phyloP scores from a whole-genome alignment of 1,140 invertebrate species.

The Pseudomyrmex concolor region DNA sequence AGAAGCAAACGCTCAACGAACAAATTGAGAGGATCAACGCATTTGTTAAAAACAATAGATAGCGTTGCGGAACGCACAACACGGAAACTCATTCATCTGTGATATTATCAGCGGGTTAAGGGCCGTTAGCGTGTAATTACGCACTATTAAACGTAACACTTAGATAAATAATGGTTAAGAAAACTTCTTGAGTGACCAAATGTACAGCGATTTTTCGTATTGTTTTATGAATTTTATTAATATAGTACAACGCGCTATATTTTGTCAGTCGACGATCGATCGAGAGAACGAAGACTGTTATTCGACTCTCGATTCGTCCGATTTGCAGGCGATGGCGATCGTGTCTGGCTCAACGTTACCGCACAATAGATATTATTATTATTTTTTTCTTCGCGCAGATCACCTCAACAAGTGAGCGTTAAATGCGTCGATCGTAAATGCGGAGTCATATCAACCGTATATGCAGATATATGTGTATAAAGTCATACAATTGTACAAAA shows the following conservation, averaged over 20 bases:
- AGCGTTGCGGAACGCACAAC: slow-evolving; percentile 82
- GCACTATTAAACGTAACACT: slow-evolving; percentile 71
- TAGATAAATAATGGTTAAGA: slow-evolving; percentile 70
- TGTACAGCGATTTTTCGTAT: slow-evolving; percentile 70
- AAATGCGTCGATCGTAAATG: slow-evolving; percentile 8
- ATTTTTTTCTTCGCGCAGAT: slow-evolving; percentile 13
- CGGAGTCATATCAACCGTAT: slow-evolving; percentile 66
- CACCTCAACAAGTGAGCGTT: background rate
- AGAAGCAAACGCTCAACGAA: slow-evolving; percentile 77
- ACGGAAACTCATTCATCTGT: slow-evolving; percentile 85
- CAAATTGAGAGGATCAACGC: slow-evolving; percentile 81
- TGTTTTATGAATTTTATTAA: slow-evolving; percentile 60
- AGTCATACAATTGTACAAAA: slow-evolving; percentile 75
- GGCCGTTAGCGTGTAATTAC: slow-evolving; percentile 76
- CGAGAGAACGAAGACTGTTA: background rate
- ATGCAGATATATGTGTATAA: slow-evolving; percentile 64
- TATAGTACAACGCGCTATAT: slow-evolving; percentile 30
- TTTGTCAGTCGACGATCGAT: slow-evolving; percentile 19
- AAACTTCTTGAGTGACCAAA: slow-evolving; percentile 71
- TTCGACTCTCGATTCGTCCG: slow-evolving; percentile 3
- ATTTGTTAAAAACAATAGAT: slow-evolving; percentile 81
- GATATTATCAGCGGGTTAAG: slow-evolving; percentile 84
- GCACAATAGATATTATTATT: slow-evolving; percentile 40
- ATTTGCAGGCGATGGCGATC: slow-evolving; percentile 10
- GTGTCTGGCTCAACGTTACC: slow-evolving; percentile 32